Evolutionary conservation across 2,113 vertebrate genomes (phyloP).

Genomic region (Xenotilapia leptura): DNA sequence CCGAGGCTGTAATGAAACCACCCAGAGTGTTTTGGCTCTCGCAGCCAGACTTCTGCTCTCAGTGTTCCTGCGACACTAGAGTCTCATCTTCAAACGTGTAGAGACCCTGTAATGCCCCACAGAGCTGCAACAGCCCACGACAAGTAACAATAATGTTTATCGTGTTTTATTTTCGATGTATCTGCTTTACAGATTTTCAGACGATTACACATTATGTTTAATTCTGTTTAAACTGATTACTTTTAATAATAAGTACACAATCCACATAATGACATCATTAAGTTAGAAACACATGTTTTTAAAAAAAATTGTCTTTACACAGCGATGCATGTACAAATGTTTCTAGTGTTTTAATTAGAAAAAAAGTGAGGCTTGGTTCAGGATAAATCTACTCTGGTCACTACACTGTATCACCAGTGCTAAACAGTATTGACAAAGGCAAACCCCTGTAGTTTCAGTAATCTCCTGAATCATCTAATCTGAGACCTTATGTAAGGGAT

Average conservation of each 20-base stretch:
- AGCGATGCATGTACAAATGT: background rate
- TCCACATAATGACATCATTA: conserved; percentile 15
- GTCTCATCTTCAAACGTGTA: background rate
- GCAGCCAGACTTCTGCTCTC: background rate
- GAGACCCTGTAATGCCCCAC: background rate
- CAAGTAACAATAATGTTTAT: background rate
- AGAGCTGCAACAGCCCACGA: background rate
- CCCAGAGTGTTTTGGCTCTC: conserved; percentile 20
- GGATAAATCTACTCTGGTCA: background rate
- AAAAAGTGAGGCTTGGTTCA: background rate
- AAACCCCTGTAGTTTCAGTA: background rate
- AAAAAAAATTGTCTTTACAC: background rate
- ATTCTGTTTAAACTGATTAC: background rate
- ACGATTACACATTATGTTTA: background rate
- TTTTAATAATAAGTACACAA: conserved; percentile 10
- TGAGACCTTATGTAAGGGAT: background rate
- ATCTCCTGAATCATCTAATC: background rate
- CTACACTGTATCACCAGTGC: background rate
- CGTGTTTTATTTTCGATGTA: background rate
- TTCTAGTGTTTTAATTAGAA: background rate
- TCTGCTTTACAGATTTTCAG: background rate
- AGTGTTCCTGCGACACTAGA: background rate
- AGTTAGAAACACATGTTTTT: background rate
- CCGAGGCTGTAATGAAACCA: conserved; percentile 41
- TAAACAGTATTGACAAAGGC: background rate